A percentile compares a stretch with the other conserved stretches of the same genome.
Conservation (phyloP, 2,113 vertebrate species). For the Eubucco bourcierii region DNA sequence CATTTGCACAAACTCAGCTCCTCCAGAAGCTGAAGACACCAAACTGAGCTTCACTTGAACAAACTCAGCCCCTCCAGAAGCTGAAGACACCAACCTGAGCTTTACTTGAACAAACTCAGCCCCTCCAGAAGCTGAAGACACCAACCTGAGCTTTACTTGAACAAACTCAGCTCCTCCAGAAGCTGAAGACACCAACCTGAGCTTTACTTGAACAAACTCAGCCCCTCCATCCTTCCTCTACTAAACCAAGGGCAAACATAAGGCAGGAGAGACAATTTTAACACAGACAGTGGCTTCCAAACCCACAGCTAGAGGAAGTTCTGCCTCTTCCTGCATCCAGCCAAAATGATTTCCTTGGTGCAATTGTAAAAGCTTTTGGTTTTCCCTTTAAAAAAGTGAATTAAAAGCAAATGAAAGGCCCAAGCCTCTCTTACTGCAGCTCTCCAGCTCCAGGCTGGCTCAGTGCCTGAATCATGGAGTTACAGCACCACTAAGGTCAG, state of each 20-base stretch:
- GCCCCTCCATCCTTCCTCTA: background rate
- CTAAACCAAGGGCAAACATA: fast-evolving
- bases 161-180: no score
- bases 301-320: background rate
- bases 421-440: background rate
- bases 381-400: background rate
- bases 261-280: background rate
- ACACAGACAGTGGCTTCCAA: background rate
- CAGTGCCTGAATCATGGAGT: background rate
- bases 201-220: no score
- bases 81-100: no score
- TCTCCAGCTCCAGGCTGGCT: background rate
- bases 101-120: no score
- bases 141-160: no score
- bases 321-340: background rate
- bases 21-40: no score
- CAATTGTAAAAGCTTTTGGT: background rate
- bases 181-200: no score
- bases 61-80: no score
- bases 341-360: background rate
- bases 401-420: background rate
- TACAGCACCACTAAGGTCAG: no score
- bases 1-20: no score
- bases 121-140: no score
- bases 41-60: no score